Percentiles rank a stretch among this genome's conserved stretches.
These are phyloP conservation scores for Cantharis lateralis DNA, from an alignment of 2,888 invertebrate species.

Conservation along the genomic window DNA sequence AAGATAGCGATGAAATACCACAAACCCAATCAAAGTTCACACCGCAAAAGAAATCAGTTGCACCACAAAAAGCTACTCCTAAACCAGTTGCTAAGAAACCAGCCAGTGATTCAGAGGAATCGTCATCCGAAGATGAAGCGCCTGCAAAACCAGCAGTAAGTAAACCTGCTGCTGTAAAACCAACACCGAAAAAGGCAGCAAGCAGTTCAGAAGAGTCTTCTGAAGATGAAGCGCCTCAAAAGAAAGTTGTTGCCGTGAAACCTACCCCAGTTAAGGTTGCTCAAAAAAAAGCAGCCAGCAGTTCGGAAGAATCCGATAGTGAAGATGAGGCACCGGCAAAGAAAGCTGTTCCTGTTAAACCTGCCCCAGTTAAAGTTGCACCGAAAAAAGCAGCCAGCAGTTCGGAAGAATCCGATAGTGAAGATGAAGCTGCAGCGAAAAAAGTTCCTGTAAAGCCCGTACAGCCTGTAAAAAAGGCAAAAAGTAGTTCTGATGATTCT, in stretches of 20 bases:
- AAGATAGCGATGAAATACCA: background rate
- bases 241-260: background rate
- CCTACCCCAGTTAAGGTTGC: too few species aligned
- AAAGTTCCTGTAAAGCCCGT: background rate
- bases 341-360: too few species aligned
- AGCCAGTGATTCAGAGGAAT: background rate
- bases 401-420: background rate
- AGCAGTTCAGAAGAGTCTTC: background rate
- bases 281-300: too few species aligned
- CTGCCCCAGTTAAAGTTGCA: background rate
- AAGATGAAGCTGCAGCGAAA: background rate
- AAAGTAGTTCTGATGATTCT: background rate
- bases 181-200: background rate
- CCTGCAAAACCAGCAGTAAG: background rate
- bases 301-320: too few species aligned
- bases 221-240: background rate
- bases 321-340: too few species aligned
- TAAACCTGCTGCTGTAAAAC: background rate
- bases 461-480: background rate
- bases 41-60: background rate
- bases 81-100: background rate
- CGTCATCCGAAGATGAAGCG: background rate
- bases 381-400: background rate
- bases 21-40: background rate
- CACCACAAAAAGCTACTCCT: background rate